These are phyloP conservation scores for Geococcyx californianus DNA, from an alignment of 2,113 vertebrate genomes.

Conservation along the genomic window DNA sequence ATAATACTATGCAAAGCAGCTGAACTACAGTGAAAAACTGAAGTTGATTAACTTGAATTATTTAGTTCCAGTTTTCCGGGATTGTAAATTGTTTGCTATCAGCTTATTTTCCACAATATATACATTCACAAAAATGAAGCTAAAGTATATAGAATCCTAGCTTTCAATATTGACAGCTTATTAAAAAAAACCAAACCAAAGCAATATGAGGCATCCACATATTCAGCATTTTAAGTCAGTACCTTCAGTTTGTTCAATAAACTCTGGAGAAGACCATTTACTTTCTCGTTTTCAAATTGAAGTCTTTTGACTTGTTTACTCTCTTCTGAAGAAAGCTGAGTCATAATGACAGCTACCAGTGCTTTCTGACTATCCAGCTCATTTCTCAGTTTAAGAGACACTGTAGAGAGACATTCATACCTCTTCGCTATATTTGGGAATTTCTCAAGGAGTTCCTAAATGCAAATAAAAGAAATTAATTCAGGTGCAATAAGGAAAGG, in stretches of 20 bases:
- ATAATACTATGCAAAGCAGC: neutral
- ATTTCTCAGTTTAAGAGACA: constrained; percentile 60
- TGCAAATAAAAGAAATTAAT: neutral
- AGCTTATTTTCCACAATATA: neutral
- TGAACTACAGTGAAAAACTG: neutral
- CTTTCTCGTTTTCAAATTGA: constrained; percentile 52
- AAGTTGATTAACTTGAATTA: neutral
- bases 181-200: neutral
- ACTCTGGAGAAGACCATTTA: constrained; percentile 61
- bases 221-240: neutral
- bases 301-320: constrained; percentile 59
- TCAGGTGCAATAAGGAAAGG: neutral
- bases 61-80: neutral
- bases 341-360: constrained; percentile 18
- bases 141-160: neutral
- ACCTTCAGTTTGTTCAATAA: constrained; percentile 77
- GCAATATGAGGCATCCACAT: neutral
- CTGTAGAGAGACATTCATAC: constrained; percentile 47
- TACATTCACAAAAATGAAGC: neutral
- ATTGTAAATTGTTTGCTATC: neutral
- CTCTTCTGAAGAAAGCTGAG: constrained; percentile 25
- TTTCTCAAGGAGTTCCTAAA: constrained; percentile 74
- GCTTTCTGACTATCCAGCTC: constrained; percentile 62
- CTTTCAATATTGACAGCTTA: neutral
- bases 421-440: constrained; percentile 45